Evolutionary conservation across 2,888 invertebrate species (phyloP).

Genomic region (Trilocha varians): DNA sequence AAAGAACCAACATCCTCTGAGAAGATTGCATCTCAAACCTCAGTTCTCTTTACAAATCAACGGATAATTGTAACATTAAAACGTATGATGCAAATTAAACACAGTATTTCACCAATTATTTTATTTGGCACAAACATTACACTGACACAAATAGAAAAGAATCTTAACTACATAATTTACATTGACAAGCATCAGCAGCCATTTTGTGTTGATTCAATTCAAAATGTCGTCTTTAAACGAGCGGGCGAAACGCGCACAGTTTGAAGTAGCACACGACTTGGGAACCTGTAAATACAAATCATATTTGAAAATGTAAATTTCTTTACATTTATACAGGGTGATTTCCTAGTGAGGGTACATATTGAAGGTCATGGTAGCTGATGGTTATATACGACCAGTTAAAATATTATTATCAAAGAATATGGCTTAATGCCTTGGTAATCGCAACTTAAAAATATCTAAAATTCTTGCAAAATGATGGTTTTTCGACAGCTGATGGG

Average conservation of each 20-base stretch:
- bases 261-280: conserved; percentile 38
- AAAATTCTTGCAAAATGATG: no score
- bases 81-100: not conserved
- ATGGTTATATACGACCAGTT: no score
- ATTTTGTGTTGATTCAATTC: not conserved
- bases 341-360: not conserved
- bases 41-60: no score
- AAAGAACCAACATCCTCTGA: no score
- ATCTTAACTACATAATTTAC: not conserved
- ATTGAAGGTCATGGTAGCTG: no score
- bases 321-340: no score
- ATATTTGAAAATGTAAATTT: not conserved
- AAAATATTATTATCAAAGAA: no score
- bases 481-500: no score
- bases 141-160: not conserved
- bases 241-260: conserved; percentile 29
- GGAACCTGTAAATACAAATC: conserved; percentile 21
- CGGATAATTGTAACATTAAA: no score
- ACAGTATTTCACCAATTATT: not conserved
- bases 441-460: no score
- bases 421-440: no score
- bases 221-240: not conserved
- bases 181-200: not conserved
- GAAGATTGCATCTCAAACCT: no score
- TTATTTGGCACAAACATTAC: not conserved